A percentile compares a stretch with the other conserved stretches of the same genome.
phyloP scores from a whole-genome alignment of 2,797 vertebrate species.

The Helarctos malayanus region DNA sequence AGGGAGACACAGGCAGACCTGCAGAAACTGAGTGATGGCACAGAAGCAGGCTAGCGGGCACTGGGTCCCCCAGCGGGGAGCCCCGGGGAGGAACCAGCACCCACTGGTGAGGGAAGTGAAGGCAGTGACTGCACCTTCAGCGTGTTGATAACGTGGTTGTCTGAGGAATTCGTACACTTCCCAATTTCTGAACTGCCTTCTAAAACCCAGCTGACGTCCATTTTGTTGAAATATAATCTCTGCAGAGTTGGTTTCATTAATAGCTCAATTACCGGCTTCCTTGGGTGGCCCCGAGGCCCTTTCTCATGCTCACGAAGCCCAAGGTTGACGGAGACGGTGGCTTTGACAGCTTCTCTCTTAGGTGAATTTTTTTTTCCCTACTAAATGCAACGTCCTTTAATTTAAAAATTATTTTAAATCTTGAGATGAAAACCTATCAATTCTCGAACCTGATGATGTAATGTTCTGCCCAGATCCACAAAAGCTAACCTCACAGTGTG shows the following conservation, averaged over 20 bases:
- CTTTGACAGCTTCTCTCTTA: neutral
- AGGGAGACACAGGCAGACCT: neutral
- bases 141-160: neutral
- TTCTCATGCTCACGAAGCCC: neutral
- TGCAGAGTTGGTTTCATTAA: neutral
- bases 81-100: neutral
- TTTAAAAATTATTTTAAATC: slow-evolving; percentile 59
- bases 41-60: neutral
- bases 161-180: neutral
- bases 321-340: neutral
- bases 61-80: neutral
- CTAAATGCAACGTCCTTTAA: neutral
- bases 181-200: neutral
- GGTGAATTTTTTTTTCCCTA: neutral
- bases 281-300: neutral
- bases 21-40: neutral
- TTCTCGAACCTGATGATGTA: neutral
- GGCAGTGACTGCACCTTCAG: fast-evolving
- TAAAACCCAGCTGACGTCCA: neutral
- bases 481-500: neutral
- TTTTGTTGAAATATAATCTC: slow-evolving; percentile 39
- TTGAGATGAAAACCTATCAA: slow-evolving; percentile 56
- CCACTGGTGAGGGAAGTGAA: neutral
- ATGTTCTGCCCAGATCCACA: neutral
- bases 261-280: slow-evolving; percentile 24